phyloP scores from a whole-genome alignment of 2,888 invertebrate species.

The Therioaphis trifolii region DNA sequence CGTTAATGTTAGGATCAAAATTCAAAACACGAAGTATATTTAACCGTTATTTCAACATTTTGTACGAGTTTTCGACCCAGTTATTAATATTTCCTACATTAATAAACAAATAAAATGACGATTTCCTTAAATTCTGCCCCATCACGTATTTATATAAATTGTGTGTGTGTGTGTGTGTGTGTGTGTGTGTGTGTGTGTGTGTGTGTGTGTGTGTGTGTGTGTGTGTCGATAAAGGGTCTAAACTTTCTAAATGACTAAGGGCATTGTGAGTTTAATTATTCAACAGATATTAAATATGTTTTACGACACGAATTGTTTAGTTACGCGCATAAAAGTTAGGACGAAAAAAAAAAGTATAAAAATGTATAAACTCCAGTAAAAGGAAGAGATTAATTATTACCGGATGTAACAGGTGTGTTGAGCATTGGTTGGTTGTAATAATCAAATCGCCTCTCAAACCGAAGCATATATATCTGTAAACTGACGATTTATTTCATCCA shows the following conservation, averaged over 20 bases:
- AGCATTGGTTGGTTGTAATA: neutral
- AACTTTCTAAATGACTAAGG: constrained; percentile 5
- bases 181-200: too few species aligned
- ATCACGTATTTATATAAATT: constrained; percentile 19
- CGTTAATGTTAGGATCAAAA: constrained; percentile 33
- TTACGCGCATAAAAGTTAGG: neutral
- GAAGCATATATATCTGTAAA: neutral
- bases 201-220: neutral
- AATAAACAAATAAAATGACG: constrained; percentile 28
- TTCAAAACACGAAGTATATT: constrained; percentile 44
- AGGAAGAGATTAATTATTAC: constrained; percentile 53
- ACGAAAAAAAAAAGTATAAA: constrained; percentile 9
- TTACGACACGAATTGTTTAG: constrained; percentile 1
- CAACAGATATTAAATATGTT: constrained; percentile 40
- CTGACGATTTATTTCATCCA: neutral
- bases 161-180: too few species aligned
- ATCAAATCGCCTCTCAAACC: neutral
- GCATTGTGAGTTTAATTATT: constrained; percentile 39
- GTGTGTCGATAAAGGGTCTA: constrained; percentile 15
- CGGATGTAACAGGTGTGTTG: constrained; percentile 53
- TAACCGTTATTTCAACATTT: constrained; percentile 5
- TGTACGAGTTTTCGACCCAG: constrained; percentile 15
- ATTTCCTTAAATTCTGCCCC: constrained; percentile 1
- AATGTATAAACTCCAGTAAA: neutral
- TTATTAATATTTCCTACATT: constrained; percentile 32